These are phyloP conservation scores for Saimiri boliviensis DNA, from an alignment of 2,113 vertebrate species.

Conservation along the genomic window DNA sequence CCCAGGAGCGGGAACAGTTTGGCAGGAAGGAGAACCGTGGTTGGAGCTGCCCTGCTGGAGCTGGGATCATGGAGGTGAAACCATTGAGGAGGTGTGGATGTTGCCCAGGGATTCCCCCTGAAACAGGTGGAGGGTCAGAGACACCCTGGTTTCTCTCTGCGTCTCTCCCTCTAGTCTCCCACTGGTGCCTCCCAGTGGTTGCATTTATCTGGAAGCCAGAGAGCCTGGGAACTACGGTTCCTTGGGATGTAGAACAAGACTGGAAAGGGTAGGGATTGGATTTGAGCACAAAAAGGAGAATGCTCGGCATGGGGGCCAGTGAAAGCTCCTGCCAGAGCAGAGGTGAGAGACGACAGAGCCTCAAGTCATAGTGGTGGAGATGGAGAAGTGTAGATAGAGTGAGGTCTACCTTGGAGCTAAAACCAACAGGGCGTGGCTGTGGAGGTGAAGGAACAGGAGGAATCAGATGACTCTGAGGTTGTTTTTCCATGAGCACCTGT, in stretches of 20 bases:
- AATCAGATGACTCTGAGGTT: neutral
- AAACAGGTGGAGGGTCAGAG: neutral
- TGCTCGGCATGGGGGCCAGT: neutral
- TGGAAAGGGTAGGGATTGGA: neutral
- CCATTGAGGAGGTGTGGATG: neutral
- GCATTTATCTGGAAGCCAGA: neutral
- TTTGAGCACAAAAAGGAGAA: neutral
- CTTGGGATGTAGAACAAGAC: neutral
- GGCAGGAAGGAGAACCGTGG: neutral
- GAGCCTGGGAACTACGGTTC: neutral
- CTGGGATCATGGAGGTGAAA: neutral
- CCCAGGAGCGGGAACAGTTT: neutral
- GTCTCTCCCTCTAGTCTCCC: neutral
- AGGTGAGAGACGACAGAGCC: neutral
- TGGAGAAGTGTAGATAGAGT: neutral
- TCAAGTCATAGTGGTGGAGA: neutral
- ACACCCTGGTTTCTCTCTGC: neutral
- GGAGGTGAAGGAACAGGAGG: neutral
- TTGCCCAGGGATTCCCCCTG: no score
- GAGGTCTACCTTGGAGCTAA: neutral
- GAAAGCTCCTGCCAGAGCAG: neutral
- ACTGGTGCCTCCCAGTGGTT: neutral
- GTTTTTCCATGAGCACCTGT: neutral
- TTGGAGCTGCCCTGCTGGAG: neutral
- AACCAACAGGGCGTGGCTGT: neutral